Conservation (phyloP, 2,797 vertebrate species). For the Molossus alvarezi region DNA sequence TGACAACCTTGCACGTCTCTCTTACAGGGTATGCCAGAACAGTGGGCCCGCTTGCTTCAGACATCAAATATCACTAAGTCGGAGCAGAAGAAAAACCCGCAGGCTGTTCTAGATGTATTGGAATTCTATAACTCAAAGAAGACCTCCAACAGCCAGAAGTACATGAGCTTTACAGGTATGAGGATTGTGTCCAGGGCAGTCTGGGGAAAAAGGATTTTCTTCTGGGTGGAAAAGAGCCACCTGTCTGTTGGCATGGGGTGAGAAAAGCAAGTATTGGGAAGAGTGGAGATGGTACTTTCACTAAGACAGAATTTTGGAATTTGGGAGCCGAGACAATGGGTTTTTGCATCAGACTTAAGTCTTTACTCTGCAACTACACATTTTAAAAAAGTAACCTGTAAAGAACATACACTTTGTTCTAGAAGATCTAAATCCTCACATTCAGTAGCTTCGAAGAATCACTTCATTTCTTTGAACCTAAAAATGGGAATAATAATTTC, state of each 20-base stretch:
- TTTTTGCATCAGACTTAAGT: slow-evolving; percentile 57
- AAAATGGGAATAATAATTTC: slow-evolving; percentile 55
- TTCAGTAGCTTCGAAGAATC: background rate
- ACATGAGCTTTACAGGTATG: slow-evolving; percentile 98
- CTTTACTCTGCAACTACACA: slow-evolving; percentile 41
- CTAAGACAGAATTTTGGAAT: slow-evolving; percentile 35
- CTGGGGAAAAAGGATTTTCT: background rate
- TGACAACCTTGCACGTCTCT: slow-evolving; percentile 1
- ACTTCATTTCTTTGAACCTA: slow-evolving; percentile 29
- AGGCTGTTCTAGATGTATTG: slow-evolving; percentile 96
- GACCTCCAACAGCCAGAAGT: slow-evolving; percentile 97
- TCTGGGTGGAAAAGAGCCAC: background rate
- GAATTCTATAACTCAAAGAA: slow-evolving; percentile 99
- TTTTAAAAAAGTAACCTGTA: slow-evolving; percentile 35
- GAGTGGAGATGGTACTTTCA: background rate
- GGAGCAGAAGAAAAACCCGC: slow-evolving; percentile 99
- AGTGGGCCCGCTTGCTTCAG: slow-evolving; percentile 97
- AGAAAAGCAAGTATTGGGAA: slow-evolving; percentile 30
- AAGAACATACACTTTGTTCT: slow-evolving; percentile 31
- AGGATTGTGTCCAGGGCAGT: background rate
- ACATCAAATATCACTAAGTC: slow-evolving; percentile 98
- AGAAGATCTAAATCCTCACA: slow-evolving; percentile 52
- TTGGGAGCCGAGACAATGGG: slow-evolving; percentile 7
- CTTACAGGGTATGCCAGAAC: slow-evolving; percentile 97
- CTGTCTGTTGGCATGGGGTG: background rate